A percentile compares a stretch with the other conserved stretches of the same genome.
Conservation (phyloP, 2,797 vertebrate species). For the Valencia hispanica region DNA sequence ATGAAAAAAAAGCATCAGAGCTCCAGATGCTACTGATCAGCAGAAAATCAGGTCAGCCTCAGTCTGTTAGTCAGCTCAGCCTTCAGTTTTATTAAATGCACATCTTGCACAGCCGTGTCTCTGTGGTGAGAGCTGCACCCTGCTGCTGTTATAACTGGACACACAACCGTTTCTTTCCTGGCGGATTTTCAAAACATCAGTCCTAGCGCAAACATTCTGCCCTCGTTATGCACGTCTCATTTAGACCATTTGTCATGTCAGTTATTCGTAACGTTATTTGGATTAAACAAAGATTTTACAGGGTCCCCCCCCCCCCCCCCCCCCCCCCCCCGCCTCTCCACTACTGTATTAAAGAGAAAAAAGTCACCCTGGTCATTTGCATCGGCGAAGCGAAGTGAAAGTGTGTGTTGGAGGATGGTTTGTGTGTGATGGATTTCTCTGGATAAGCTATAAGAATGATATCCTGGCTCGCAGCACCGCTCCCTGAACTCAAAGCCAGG, state of each 20-base stretch:
- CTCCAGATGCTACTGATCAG: conserved; percentile 10
- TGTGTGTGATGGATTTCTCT: conserved; percentile 59
- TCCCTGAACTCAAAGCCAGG: conserved; percentile 58
- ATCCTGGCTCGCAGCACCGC: conserved; percentile 35
- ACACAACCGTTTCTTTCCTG: conserved; percentile 42
- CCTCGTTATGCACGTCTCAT: conserved; percentile 41
- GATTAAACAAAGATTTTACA: conserved; percentile 1
- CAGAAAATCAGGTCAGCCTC: neutral
- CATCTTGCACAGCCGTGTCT: conserved; percentile 38
- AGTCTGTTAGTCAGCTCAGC: conserved; percentile 6
- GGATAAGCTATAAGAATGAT: conserved; percentile 64
- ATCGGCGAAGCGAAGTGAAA: conserved; percentile 12
- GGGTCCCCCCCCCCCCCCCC: too few species aligned
- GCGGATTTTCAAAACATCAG: conserved; percentile 28
- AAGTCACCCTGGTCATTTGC: conserved; percentile 38
- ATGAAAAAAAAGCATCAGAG: neutral
- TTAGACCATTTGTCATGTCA: conserved; percentile 32
- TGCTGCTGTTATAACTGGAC: conserved; percentile 38
- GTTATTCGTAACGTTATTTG: conserved; percentile 25
- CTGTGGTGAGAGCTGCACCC: conserved; percentile 15
- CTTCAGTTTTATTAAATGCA: conserved; percentile 20
- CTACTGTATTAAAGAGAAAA: neutral
- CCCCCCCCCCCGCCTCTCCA: too few species aligned
- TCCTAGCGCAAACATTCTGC: conserved; percentile 27
- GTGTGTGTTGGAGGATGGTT: conserved; percentile 49